Base-by-base conservation (phyloP, 2,113 vertebrate species). In the Lonchura striata region DNA sequence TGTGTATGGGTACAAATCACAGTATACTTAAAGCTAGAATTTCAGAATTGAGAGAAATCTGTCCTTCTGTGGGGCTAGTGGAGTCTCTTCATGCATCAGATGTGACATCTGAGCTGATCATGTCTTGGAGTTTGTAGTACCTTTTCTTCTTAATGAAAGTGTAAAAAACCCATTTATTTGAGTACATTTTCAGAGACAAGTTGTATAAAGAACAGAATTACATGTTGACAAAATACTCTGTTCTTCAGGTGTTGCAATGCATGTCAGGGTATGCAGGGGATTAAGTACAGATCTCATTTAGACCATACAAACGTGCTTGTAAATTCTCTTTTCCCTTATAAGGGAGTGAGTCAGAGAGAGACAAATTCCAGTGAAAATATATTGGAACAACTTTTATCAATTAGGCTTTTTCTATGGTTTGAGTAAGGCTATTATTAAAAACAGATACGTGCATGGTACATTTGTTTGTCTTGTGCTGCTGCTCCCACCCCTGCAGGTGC, bases 371-470 rank as follows among this genome's bases (percentile, higher is more conserved):
- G 7, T 44, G 41, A 56, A 71, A 79, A 76, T n/a, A 11, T 53
- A 27, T 63, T 68, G 60, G 23, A 79, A 68, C 7, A 60, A 41
- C 19, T 82, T 78, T 9, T 56, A 33, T 88, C 70, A 60, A 64
- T 86, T 23, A 82, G 71, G 11, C 42, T 85, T 66, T 60, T 68
- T 39, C 24, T 87, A n/a, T n/a, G 2, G 65, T 11, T 37, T n/a
- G 24, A 70, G 37, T 61, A 56, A 70, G 37, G 15, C 13, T 87
- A 5, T 84, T 71, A 39, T 16, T 69, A 70, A 69, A 88, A 81
- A 10, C 22, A 50, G 54, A 2, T 23, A 11, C 13, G 77, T 6
- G 2, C 16, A 8, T 0, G 1, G 15, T 44, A 12, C 10, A 6
- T 63, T 49, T 59, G 33, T 10, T 16, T 63, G 5, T 42, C 53